Evolutionary conservation across 2,113 vertebrate species (phyloP).

Genomic region (Mungos mungo): DNA sequence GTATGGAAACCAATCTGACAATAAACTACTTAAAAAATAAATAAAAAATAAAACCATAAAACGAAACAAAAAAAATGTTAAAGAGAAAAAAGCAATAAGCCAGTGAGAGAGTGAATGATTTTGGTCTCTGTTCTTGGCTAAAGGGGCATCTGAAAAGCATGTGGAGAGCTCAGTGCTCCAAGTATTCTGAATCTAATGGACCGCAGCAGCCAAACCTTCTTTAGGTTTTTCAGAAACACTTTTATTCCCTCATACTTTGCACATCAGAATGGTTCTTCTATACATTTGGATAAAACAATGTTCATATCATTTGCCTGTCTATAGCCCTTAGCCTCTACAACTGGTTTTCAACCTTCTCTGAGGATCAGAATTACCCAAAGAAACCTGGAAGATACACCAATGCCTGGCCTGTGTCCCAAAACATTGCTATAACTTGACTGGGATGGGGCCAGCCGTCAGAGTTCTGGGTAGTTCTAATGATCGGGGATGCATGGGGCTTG

Average conservation of each 20-base stretch:
- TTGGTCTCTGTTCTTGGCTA: not conserved
- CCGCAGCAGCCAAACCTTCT: not conserved
- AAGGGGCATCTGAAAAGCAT: not conserved
- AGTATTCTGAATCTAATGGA: not conserved
- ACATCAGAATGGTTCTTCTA: not conserved
- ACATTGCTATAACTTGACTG: not conserved
- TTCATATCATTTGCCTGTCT: not conserved
- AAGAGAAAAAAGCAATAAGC: not conserved
- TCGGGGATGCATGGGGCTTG: not conserved
- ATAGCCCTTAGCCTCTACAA: not conserved
- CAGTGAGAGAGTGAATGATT: not conserved
- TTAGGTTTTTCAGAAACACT: not conserved
- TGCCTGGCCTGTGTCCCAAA: not conserved
- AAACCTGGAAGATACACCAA: not conserved
- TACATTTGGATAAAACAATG: not conserved
- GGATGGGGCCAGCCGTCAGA: not conserved
- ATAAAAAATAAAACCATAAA: too few species aligned
- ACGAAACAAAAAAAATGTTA: not conserved
- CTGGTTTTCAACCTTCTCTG: not conserved
- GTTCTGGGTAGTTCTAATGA: not conserved
- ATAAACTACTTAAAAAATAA: too few species aligned
- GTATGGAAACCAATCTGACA: too few species aligned
- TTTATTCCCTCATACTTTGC: not conserved
- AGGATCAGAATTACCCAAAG: not conserved
- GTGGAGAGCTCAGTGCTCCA: not conserved